Percentiles rank a stretch among this genome's conserved stretches.
Conservation (phyloP, 2,797 vertebrate species). For the Hemitrygon akajei region DNA sequence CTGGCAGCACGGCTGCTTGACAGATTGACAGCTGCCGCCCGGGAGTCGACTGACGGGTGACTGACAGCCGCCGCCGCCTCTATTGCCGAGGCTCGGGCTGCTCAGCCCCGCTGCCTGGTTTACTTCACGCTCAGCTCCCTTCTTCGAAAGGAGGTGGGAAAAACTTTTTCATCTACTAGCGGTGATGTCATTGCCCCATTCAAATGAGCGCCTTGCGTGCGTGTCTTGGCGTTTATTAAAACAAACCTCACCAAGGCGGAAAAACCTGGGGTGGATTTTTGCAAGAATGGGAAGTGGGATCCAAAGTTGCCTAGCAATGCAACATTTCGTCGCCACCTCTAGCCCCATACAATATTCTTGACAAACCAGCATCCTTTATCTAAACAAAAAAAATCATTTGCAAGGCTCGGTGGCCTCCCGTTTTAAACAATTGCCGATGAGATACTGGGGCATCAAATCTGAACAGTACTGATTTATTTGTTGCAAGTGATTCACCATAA, state of each 20-base stretch:
- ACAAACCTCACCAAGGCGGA: background rate
- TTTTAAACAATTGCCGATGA: no score
- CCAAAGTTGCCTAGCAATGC: background rate
- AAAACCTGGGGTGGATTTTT: background rate
- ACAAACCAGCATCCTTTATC: no score
- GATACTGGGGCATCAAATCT: no score
- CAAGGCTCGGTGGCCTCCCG: no score
- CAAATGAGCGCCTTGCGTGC: background rate
- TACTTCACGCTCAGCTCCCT: background rate
- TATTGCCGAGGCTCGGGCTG: background rate
- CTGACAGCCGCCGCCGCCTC: background rate
- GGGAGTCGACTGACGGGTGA: no score
- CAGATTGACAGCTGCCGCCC: background rate
- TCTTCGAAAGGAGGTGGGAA: no score
- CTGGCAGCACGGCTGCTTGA: background rate
- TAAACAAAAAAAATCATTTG: no score
- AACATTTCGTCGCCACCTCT: background rate
- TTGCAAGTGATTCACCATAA: no score
- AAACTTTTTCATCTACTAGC: background rate
- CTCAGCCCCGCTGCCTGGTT: background rate
- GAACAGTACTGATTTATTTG: no score
- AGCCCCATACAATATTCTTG: no score
- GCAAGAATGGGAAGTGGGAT: background rate
- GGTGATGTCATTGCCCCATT: conserved; percentile 22
- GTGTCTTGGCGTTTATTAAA: background rate